Percentiles rank a stretch among this genome's conserved stretches.
These are phyloP conservation scores for Enteromius viviparus DNA, from an alignment of 2,797 vertebrate genomes.

Conservation along the genomic window DNA sequence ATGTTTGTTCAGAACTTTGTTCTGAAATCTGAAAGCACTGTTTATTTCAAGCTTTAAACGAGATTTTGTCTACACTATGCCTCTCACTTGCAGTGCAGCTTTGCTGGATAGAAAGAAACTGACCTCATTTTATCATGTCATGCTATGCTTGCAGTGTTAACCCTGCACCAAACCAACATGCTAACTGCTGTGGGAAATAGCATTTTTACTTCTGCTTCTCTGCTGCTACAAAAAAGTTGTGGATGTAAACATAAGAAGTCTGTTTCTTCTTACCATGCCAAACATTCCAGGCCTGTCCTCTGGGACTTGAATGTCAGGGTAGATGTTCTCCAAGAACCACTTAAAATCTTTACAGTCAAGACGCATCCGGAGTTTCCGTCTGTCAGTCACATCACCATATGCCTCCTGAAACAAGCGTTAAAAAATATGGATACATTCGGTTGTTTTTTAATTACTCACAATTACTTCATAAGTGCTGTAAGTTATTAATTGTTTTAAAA, in stretches of 20 bases:
- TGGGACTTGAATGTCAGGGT: conserved; percentile 89
- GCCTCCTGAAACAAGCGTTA: conserved; percentile 82
- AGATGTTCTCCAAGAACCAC: conserved; percentile 93
- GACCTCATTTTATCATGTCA: background rate
- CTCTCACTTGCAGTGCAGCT: background rate
- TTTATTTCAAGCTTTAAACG: background rate
- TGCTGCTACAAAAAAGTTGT: background rate
- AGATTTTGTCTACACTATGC: background rate
- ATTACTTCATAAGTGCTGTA: background rate
- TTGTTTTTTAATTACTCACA: background rate
- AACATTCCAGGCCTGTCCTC: conserved; percentile 91
- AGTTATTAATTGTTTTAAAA: background rate
- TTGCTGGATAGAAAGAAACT: background rate
- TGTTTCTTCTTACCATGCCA: conserved; percentile 87
- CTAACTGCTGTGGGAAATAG: background rate
- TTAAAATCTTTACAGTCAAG: conserved; percentile 90
- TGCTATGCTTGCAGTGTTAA: background rate
- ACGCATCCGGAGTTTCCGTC: conserved; percentile 81
- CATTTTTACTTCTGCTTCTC: background rate
- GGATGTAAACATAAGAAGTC: background rate
- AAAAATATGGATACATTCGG: background rate
- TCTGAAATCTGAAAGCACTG: no score
- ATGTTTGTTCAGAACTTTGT: background rate
- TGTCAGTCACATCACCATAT: conserved; percentile 91
- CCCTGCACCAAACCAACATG: background rate